Evolutionary conservation across 2,113 vertebrate genomes (phyloP), one percentile per base, ranked within the genome.

Genomic region (Leucopsar rothschildi): DNA sequence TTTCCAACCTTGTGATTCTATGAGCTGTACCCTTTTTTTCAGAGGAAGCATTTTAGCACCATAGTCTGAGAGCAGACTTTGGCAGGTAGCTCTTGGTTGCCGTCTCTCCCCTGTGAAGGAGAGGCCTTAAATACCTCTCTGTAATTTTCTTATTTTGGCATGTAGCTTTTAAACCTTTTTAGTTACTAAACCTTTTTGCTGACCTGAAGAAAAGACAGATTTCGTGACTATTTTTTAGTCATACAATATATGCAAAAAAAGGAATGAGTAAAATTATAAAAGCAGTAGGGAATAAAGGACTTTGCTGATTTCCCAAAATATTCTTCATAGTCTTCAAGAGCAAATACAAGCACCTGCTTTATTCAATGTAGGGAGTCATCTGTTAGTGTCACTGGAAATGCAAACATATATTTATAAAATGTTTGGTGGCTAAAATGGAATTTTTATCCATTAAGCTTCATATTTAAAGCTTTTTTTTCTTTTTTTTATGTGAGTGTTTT

Each of bases 71-170:
- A 25, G 44, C 5, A 33, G 17, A 5, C 37, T 56, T 53, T 71
- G 24, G 19, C 31, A 50, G 72, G 28, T 27, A 31, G 50, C 29
- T 24, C 39, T 37, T 33, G 33, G 66, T 57, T 35, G 5, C 15
- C 0, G 0, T n/a, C 28, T 63, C 20, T 69, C 7, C 12, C n/a
- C 33, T 57, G 7, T 12, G 24, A 52, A 61, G 24, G 57, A 21
- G 16, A 57, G 10, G 19, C 15, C 3, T 2, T 20, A 40, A 55
- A 57, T 29, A 8, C 0, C 33, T 59, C n/a, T 22, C 4, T 40
- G 17, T 33, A 40, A 10, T 3, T 82, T 70, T 13, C 69, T 70
- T 10, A 22, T 65, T 73, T 57, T 29, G 27, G 16, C 4, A n/a
- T 77, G 79, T 66, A 16, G 4, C 9, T 59, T 65, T 63, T 50